Evolutionary conservation across 2,113 vertebrate species (phyloP), one percentile per base, ranked within the genome.

Genomic region (Triplophysa siluroides): DNA sequence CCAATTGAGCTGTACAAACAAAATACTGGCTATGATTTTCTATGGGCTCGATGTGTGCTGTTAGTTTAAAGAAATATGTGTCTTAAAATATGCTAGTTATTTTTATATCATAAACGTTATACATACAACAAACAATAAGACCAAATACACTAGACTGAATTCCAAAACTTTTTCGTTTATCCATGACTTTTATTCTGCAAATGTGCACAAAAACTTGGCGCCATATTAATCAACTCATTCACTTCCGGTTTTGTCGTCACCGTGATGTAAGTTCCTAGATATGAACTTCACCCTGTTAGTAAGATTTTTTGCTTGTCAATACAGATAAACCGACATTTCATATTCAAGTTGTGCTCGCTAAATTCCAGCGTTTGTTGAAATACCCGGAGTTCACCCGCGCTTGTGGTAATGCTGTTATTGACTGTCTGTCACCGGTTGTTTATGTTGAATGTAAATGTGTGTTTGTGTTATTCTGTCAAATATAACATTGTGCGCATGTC

Each of bases 201-300:
- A 38, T 45, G 43, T 45, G 43, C 43, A 2, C 2, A 6, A 38
- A 38, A 38, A 38, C 29, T 29, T 29, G 24, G 24, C 26, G 26
- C 3, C 2, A 29, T 29, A 38, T 1, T 38, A 38, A 38, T 38
- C 33, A 38, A 45, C 43, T 11, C 2, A 41, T 38, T 60, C 21
- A 19, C 58, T 76, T 76, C 73, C 73, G 18, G 0, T 41, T 64
- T 29, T 4, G 6, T 58, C 43, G 73, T 76, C 58, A 64, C 33
- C 41, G 10, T 33, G 73, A 33, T 58, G 60, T 50, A 60, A 64
- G 2, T 64, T 76, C 73, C 73, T 8, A 33, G 71, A 14, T 61
- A 1, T 33, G 60, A 64, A 64, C 60, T 76, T 76, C 23, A 47
- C 58, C 24, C 0, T 23, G 13, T 24, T 2, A 11, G 24, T 26